These are phyloP conservation scores for Meteorus cinctellus DNA, from an alignment of 2,888 invertebrate genomes.

Conservation along the genomic window DNA sequence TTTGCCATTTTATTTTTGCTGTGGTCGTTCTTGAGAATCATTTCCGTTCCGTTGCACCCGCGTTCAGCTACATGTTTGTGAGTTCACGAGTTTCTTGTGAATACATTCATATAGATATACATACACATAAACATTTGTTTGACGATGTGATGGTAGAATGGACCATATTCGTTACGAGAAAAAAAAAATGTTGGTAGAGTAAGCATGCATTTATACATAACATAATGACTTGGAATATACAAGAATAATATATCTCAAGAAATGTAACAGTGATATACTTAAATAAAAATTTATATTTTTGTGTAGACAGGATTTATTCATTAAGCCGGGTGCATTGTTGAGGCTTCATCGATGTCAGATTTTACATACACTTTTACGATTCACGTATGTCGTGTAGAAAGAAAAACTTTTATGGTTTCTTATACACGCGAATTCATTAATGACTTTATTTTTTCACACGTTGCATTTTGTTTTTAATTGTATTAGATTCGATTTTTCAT, in stretches of 20 bases:
- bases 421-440: conserved; percentile 27
- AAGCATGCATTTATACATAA: background rate
- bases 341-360: conserved; percentile 14
- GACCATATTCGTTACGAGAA: no score
- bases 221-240: background rate
- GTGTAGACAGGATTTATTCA: background rate
- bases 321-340: background rate
- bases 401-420: conserved; percentile 24
- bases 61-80: background rate
- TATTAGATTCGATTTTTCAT: background rate
- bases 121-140: background rate
- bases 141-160: no score
- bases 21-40: conserved; percentile 11
- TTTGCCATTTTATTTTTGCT: conserved; percentile 26
- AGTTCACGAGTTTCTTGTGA: background rate
- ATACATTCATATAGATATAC: background rate
- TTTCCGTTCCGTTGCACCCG: conserved; percentile 8
- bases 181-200: no score
- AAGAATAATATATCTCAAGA: background rate
- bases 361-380: conserved; percentile 27
- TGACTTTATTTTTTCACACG: conserved; percentile 9
- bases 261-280: background rate
- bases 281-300: background rate
- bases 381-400: background rate
- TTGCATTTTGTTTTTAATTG: background rate